A percentile compares a stretch with the other conserved stretches of the same genome.
Conservation (phyloP, 2,888 invertebrate species). For the Coleophora flavipennella region DNA sequence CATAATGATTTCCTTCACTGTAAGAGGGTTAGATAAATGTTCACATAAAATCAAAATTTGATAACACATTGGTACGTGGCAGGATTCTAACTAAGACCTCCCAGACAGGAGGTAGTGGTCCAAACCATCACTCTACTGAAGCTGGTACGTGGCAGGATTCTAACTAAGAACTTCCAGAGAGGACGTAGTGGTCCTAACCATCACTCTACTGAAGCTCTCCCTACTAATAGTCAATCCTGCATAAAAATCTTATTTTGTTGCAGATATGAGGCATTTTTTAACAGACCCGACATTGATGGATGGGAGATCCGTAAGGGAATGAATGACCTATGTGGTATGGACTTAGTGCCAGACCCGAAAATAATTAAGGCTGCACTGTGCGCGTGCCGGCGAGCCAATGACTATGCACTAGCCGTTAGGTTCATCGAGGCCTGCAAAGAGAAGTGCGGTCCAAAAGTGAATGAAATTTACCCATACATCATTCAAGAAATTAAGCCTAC, state of each 20-base stretch:
- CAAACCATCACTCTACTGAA: too few relatives aligned
- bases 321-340: slow-evolving; percentile 91
- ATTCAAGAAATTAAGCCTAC: slow-evolving; percentile 94
- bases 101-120: too few relatives aligned
- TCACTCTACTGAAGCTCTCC: too few relatives aligned
- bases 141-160: too few relatives aligned
- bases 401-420: slow-evolving; percentile 92
- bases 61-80: too few relatives aligned
- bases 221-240: background rate
- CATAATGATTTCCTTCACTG: too few relatives aligned
- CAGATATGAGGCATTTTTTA: slow-evolving; percentile 88
- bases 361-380: slow-evolving; percentile 89
- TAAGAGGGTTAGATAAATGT: too few relatives aligned
- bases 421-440: slow-evolving; percentile 93
- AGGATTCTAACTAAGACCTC: too few relatives aligned
- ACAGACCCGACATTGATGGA: slow-evolving; percentile 88
- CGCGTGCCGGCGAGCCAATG: slow-evolving; percentile 95
- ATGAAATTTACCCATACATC: slow-evolving; percentile 89
- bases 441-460: slow-evolving; percentile 84
- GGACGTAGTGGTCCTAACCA: too few relatives aligned
- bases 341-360: slow-evolving; percentile 93
- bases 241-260: slow-evolving; percentile 17
- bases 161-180: too few relatives aligned
- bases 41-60: too few relatives aligned
- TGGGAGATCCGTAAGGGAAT: slow-evolving; percentile 96